Evolutionary conservation across 2,888 invertebrate genomes (phyloP), one percentile per base, ranked within the genome.

Genomic region (Anoncus sp.): DNA sequence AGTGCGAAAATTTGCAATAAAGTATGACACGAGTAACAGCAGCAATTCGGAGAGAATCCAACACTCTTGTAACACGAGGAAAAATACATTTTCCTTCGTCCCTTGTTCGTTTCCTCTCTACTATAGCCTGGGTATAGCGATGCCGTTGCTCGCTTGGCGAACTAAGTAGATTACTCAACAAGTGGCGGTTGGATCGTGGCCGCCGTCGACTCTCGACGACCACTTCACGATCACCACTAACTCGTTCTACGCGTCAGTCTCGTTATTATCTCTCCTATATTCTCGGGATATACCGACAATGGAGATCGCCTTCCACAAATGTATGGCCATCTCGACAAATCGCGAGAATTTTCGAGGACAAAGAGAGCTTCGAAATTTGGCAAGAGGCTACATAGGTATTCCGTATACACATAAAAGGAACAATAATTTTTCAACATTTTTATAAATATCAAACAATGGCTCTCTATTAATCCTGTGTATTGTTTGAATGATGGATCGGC

Each of bases 101-200:
- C 20, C 71, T 70, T 67, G 51, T 24, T 22, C n/a, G 14, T 24
- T 22, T 60, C 22, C 49, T 22, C 40, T 43, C 9, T 38, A n/a
- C 4, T 16, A 51, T 40, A 38, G 53, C 16, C 18, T 43, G 24
- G 55, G 10, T 65, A 63, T 49, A 63, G 49, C 63, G 77, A 38
- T 75, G 75, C 62, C 79, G 83, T 80, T 83, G 84, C 85, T 87
- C 86, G 86, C 86, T 86, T 85, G 80, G 82, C 81, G 82, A 86
- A 86, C 87, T 88, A 90, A 90, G 89, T 86, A 90, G 89, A 90
- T 90, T 90, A 89, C 89, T 90, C 90, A 90, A 90, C 89, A 90
- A 90, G 90, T 90, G 90, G 89, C 85, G 87, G 86, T 86, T 85
- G 87, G 88, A 89, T 89, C 87, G 86, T 85, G 78, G 84, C 84